Base-by-base conservation (phyloP, 2,888 invertebrate genomes). In the Ophion slaviceki region DNA sequence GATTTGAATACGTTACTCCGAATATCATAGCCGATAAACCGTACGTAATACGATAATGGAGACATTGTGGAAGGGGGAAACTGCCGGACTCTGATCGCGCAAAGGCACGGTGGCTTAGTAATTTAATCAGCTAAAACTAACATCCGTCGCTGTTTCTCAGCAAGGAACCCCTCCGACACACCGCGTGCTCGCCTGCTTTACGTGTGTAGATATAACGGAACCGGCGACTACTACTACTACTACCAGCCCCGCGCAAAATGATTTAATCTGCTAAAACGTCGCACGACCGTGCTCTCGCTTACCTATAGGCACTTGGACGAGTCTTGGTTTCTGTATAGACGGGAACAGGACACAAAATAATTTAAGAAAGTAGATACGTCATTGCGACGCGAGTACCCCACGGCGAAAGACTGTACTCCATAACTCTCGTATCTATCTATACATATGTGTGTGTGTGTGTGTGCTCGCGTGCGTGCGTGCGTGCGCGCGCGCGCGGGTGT, bases 111-210 rank as follows among this genome's bases (percentile, higher is more conserved):
- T 90, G 92, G 93, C 92, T 92, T 93, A 93, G 93, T 93, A 93
- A 93, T 93, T 93, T 94, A 94, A 94, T 94, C 94, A 93, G 93
- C 93, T 93, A 93, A 94, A 93, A 93, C 93, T 93, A 93, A 93
- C 94, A 93, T 92, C 92, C 88, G 87, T 90, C 89, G 61, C 87
- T 86, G 89, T 89, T 88, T 89, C 89, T 89, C 88, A 68, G 88
- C 88, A 80, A 89, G 89, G 89, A 87, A 87, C 89, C 89, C 88
- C 86, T 80, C 86, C 82, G 59, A 74, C 84, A 71, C 45, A 81
- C 71, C 77, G 84, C 86, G 82, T n/a, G 32, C 24, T 40, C 80
- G 7, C 64, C 45, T 59, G 74, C 66, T n/a, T 53, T 10, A 40
- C 72, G 24, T 24, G 57, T 57, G 57, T 70, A 81, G 32, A 53